Base-by-base conservation (phyloP, 2,797 vertebrate species). In the Pelobates cultripes region DNA sequence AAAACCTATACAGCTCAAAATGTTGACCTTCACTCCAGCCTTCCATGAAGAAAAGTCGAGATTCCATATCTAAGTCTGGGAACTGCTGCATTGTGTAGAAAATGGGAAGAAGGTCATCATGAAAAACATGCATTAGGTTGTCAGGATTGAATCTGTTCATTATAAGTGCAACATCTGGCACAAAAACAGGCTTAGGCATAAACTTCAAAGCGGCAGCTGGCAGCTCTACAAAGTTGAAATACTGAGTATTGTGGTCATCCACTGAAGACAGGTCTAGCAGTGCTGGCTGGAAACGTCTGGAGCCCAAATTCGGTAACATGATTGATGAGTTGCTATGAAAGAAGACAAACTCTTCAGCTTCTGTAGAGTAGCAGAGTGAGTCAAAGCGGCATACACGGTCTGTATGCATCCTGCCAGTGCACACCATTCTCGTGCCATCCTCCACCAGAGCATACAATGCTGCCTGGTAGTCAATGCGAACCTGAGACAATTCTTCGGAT, bases 51-150 rank as follows among this genome's bases (percentile, higher is more conserved):
- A 99, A 96, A 14, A 98, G 92, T 0, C 98, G 93, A 0, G 97
- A 94, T 70, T 98, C 95, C 2, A 88, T 90, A 28, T 96, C 95
- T 77, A 99, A 90, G 87, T 98, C 97, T 0, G 94, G 94, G 87
- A 97, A 98, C 91, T 99, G 97, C 75, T 92, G 94, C 95, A 99
- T 97, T n/a, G 98, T 99, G 83, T 97, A 99, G 88, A 95, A 99
- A 77, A 96, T 94, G 0, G 98, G 98, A 51, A 99, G 94, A 40
- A 99, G 93, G 87, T 99, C 98, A 0, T 99, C 98, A 0, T 99
- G 98, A 88, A 99, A 98, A 64, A 99, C 93, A 0, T 99, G 98
- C 98, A 99, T 99, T 72, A 99, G 89, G 90, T 99, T 99, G 89
- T 99, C 98, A 0, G 98, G 97, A 86, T 99, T 99, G 90, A 99